Percentiles rank a stretch among this genome's conserved stretches.
phyloP scores from a whole-genome alignment of 2,797 vertebrate species.

The Cyclopterus lumpus region DNA sequence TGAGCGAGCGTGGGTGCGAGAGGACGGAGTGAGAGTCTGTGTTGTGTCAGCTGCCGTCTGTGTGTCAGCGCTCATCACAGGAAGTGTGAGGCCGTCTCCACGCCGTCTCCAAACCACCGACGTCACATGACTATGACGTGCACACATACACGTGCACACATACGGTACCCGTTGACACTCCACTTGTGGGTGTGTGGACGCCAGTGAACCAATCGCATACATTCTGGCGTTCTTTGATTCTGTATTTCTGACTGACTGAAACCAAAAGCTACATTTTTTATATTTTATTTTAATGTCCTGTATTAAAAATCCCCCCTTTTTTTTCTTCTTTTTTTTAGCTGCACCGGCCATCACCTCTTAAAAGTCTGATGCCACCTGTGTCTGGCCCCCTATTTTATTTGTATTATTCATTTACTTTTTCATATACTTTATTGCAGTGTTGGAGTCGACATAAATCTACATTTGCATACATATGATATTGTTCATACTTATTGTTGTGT shows the following conservation, averaged over 20 bases:
- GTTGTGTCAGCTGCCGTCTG: conserved; percentile 80
- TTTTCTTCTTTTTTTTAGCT: not conserved
- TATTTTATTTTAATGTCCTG: not conserved
- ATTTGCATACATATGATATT: not conserved
- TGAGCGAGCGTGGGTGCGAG: conserved; percentile 40
- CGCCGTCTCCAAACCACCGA: not conserved
- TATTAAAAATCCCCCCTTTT: not conserved
- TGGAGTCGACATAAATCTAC: not conserved
- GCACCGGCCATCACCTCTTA: not conserved
- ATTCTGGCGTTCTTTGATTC: not conserved
- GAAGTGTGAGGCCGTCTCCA: conserved; percentile 71
- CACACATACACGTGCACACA: not conserved
- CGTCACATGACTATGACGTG: too few relatives aligned
- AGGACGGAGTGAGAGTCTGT: conserved; percentile 55
- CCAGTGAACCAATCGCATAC: not conserved
- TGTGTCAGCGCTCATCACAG: conserved; percentile 71
- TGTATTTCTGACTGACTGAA: not conserved
- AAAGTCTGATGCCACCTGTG: not conserved
- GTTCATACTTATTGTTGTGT: not conserved
- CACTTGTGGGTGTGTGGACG: not conserved
- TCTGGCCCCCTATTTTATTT: not conserved
- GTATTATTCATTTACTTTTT: not conserved
- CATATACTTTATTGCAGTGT: not conserved
- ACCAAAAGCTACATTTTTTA: not conserved
- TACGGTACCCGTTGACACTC: not conserved